A percentile compares a stretch with the other conserved stretches of the same genome.
Evolutionary conservation across 2,113 vertebrate species (phyloP).

Genomic region (Crotalus viridis): DNA sequence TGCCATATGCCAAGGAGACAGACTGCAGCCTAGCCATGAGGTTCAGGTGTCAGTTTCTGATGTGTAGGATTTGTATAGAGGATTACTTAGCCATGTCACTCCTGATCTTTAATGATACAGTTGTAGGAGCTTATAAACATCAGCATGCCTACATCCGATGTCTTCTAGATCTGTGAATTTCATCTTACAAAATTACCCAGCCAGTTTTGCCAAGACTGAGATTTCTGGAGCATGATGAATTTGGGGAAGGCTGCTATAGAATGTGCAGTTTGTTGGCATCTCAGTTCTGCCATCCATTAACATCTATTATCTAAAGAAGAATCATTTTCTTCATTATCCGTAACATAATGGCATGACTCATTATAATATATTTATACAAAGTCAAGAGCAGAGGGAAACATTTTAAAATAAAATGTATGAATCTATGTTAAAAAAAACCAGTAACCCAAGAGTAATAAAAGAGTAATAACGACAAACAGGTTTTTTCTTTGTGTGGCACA

Average conservation of each 20-base stretch:
- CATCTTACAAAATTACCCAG: background rate
- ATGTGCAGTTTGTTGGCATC: background rate
- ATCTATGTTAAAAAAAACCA: background rate
- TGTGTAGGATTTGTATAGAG: background rate
- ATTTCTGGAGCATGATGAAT: background rate
- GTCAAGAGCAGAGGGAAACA: background rate
- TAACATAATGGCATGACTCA: background rate
- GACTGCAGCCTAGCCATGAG: background rate
- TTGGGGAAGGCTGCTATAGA: background rate
- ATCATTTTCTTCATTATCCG: background rate
- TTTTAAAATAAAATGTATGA: background rate
- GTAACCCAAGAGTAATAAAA: background rate
- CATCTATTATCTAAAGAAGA: background rate
- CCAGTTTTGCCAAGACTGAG: background rate
- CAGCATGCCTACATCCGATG: background rate
- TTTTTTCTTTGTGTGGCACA: background rate
- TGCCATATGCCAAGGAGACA: background rate
- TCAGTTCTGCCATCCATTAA: background rate
- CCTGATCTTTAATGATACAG: background rate
- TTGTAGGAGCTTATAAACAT: background rate
- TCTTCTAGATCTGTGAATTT: background rate
- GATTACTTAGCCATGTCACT: background rate
- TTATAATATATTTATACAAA: background rate
- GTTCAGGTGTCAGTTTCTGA: background rate
- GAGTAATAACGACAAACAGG: background rate